Conservation (phyloP, 2,113 vertebrate genomes). For the Laticauda laticaudata region DNA sequence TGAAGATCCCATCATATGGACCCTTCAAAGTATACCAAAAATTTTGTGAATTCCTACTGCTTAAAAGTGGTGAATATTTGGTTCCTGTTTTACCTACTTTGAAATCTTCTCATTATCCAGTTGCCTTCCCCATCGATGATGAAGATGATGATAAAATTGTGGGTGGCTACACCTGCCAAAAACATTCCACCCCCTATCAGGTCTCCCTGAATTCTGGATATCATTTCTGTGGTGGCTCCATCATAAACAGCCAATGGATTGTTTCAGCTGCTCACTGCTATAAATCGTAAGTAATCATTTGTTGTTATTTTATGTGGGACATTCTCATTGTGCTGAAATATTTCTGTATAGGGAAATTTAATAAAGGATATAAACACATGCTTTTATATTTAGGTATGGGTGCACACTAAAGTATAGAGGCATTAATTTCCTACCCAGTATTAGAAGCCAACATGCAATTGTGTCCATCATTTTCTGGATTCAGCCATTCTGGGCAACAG, state of each 20-base stretch:
- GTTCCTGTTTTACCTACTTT: background rate
- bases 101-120: background rate
- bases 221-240: conserved; percentile 71
- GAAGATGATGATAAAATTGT: conserved; percentile 75
- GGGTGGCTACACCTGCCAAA: conserved; percentile 75
- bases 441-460: background rate
- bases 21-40: background rate
- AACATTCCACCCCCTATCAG: conserved; percentile 70
- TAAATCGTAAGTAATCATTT: conserved; percentile 65
- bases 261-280: conserved; percentile 83
- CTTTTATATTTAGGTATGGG: background rate
- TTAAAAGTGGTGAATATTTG: background rate
- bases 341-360: background rate
- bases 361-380: background rate
- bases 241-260: conserved; percentile 71
- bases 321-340: background rate
- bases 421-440: background rate
- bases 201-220: conserved; percentile 74
- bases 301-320: background rate
- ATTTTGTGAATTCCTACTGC: background rate
- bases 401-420: background rate
- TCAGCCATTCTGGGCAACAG: background rate
- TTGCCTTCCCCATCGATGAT: conserved; percentile 58
- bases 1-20: background rate
- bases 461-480: background rate